Conservation (phyloP, 2,888 invertebrate species). For the Drosophila picticornis region DNA sequence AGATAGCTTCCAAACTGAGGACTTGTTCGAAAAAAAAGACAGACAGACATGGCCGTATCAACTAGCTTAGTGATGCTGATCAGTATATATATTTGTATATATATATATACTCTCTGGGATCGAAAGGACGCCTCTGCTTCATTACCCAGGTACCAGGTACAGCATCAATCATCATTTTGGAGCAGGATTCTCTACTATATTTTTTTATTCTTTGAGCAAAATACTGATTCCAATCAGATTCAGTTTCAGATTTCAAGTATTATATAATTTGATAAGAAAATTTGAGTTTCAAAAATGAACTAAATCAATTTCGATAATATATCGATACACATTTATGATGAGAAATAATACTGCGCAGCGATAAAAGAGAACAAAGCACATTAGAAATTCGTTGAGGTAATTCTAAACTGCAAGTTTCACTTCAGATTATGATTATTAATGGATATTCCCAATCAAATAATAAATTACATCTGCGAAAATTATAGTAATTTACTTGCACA, state of each 20-base stretch:
- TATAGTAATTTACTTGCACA: conserved; percentile 30
- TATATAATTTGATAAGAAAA: not conserved
- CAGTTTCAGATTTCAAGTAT: not conserved
- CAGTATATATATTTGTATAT: not conserved
- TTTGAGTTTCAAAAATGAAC: not conserved
- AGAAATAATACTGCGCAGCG: not conserved
- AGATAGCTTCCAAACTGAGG: not conserved
- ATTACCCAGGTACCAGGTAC: not conserved
- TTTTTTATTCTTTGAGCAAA: not conserved
- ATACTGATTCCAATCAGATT: no score
- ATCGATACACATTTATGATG: no score
- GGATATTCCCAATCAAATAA: not conserved
- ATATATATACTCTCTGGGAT: not conserved
- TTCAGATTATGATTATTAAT: not conserved
- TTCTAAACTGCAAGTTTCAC: not conserved
- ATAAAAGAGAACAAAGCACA: not conserved
- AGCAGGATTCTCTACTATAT: not conserved
- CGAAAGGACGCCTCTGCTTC: no score
- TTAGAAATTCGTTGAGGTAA: not conserved
- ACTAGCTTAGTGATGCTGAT: not conserved
- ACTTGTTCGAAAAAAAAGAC: no score
- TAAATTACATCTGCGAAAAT: conserved; percentile 14
- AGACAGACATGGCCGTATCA: not conserved
- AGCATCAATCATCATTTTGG: no score
- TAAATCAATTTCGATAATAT: not conserved